Conservation (phyloP, 2,113 vertebrate species). For the Pungitius pungitius region DNA sequence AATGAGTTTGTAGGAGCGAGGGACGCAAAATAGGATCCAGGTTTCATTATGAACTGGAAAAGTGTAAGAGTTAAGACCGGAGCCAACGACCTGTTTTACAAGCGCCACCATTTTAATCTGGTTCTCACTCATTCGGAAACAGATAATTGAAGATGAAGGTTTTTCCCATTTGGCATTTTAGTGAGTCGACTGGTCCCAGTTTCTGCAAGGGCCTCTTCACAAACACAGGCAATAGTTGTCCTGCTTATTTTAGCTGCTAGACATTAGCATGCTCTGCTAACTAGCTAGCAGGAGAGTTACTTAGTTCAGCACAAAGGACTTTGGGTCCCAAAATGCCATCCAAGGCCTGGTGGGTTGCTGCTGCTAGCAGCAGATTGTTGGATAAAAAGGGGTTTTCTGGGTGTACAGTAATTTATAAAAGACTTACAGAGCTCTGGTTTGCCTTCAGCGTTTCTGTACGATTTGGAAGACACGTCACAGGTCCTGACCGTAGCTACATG, state of each 20-base stretch:
- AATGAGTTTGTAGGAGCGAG: not conserved
- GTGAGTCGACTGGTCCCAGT: not conserved
- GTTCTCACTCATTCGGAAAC: slow-evolving; percentile 26
- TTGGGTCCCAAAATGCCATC: not conserved
- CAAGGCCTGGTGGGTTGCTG: slow-evolving; percentile 11
- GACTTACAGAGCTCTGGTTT: slow-evolving; percentile 21
- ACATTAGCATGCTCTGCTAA: not conserved
- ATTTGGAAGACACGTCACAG: slow-evolving; percentile 26
- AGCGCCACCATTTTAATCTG: not conserved
- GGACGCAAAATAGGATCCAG: not conserved
- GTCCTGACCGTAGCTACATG: slow-evolving; percentile 44
- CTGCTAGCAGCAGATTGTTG: not conserved
- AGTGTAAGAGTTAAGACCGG: slow-evolving; percentile 22
- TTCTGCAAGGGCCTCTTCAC: not conserved
- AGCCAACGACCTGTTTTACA: slow-evolving; percentile 23
- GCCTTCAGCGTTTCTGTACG: slow-evolving; percentile 15
- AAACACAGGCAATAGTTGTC: not conserved
- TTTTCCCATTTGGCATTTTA: not conserved
- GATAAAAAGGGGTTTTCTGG: not conserved
- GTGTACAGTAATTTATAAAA: slow-evolving; percentile 17
- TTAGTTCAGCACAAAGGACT: slow-evolving; percentile 7
- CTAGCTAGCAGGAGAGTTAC: not conserved
- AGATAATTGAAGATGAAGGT: not conserved
- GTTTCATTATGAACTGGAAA: slow-evolving; percentile 1
- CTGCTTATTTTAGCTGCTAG: not conserved